A percentile compares a stretch with the other conserved stretches of the same genome.
phyloP scores from a whole-genome alignment of 2,888 invertebrate genomes.

The Rhaphigaster nebulosa region DNA sequence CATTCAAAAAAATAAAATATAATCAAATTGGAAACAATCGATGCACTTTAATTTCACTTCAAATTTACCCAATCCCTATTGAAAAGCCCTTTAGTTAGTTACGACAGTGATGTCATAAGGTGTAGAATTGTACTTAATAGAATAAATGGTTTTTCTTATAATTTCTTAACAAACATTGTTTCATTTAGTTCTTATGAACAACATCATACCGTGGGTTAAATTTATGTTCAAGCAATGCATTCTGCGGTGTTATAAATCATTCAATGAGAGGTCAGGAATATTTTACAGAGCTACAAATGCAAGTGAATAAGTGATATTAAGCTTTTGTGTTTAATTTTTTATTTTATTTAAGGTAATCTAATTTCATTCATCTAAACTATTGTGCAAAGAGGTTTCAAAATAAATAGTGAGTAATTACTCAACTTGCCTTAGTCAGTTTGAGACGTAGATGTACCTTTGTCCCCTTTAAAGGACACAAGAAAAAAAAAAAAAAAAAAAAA shows the following conservation, averaged over 20 bases:
- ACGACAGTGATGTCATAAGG: too few relatives aligned
- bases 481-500: slow-evolving; percentile 62
- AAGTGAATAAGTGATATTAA: slow-evolving; percentile 30
- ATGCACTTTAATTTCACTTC: too few relatives aligned
- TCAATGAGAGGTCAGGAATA: not conserved
- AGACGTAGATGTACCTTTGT: slow-evolving; percentile 62
- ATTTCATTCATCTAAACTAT: slow-evolving; percentile 31
- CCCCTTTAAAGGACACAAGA: slow-evolving; percentile 62
- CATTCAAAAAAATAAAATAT: too few relatives aligned
- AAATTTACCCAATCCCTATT: too few relatives aligned
- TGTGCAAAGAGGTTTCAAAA: not conserved
- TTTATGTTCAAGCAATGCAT: not conserved
- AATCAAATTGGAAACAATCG: too few relatives aligned
- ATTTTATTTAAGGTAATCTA: not conserved
- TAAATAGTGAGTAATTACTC: slow-evolving; percentile 9
- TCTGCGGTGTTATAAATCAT: not conserved
- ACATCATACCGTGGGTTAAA: not conserved
- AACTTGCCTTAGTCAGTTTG: slow-evolving; percentile 63
- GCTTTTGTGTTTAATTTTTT: not conserved
- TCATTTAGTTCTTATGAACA: not conserved
- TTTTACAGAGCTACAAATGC: not conserved
- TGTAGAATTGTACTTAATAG: too few relatives aligned
- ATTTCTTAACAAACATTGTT: not conserved
- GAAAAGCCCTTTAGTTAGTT: too few relatives aligned
- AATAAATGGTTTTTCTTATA: too few relatives aligned